phyloP scores from a whole-genome alignment of 2,888 invertebrate species.

The Papilio gigon region DNA sequence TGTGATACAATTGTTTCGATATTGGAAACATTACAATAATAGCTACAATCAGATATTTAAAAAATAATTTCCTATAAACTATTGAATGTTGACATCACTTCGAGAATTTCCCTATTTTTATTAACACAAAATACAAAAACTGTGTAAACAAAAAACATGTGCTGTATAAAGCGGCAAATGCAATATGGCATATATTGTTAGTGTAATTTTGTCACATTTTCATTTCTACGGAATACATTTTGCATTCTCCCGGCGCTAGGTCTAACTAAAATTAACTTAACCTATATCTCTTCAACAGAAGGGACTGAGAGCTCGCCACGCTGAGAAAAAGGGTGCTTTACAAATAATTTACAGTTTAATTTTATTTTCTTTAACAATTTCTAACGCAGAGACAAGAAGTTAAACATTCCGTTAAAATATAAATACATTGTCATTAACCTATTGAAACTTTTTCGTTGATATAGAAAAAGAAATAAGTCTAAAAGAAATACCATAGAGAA shows the following conservation, averaged over 20 bases:
- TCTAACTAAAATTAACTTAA: slow-evolving; percentile 43
- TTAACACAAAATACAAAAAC: neutral
- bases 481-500: neutral
- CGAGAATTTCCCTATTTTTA: neutral
- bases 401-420: neutral
- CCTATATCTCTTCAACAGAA: slow-evolving; percentile 40
- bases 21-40: too few relatives aligned
- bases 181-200: slow-evolving; percentile 41
- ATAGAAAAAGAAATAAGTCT: slow-evolving; percentile 34
- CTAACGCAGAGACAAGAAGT: slow-evolving; percentile 5
- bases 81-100: slow-evolving; percentile 24
- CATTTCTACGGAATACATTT: slow-evolving; percentile 21
- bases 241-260: slow-evolving; percentile 37
- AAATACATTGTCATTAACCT: slow-evolving; percentile 5
- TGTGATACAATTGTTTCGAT: too few relatives aligned
- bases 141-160: slow-evolving; percentile 12
- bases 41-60: too few relatives aligned
- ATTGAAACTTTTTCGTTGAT: slow-evolving; percentile 26
- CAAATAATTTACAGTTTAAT: slow-evolving; percentile 42
- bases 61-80: slow-evolving; percentile 1
- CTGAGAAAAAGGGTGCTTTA: slow-evolving; percentile 65
- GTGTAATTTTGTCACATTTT: slow-evolving; percentile 33
- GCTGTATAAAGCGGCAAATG: slow-evolving; percentile 30
- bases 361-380: slow-evolving; percentile 1
- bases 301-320: slow-evolving; percentile 60